These are phyloP conservation scores for Rotaria sp. DNA, from an alignment of 2,888 invertebrate species.

Conservation along the genomic window DNA sequence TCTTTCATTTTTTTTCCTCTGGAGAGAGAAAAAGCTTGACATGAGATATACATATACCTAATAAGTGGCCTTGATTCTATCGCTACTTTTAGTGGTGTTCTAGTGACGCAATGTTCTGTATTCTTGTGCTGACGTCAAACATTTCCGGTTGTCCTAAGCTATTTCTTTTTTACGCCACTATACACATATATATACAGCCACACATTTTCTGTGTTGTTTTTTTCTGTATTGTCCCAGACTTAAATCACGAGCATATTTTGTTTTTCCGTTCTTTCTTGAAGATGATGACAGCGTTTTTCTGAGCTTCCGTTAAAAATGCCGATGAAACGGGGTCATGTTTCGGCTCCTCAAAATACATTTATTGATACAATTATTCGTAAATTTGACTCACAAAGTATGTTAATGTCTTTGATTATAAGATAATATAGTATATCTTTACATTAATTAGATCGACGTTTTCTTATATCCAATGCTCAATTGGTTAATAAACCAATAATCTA, in stretches of 20 bases:
- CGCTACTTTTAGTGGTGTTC: not conserved
- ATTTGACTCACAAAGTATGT: slow-evolving; percentile 75
- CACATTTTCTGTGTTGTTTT: not conserved
- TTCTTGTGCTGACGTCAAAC: not conserved
- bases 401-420: not conserved
- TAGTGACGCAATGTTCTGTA: not conserved
- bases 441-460: slow-evolving; percentile 69
- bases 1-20: not conserved
- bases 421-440: not conserved
- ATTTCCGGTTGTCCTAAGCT: not conserved
- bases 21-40: not conserved
- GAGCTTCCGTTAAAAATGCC: slow-evolving; percentile 34
- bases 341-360: slow-evolving; percentile 71
- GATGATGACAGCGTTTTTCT: not conserved
- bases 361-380: slow-evolving; percentile 75
- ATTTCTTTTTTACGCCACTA: not conserved
- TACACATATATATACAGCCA: not conserved
- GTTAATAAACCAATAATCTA: slow-evolving; percentile 69
- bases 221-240: not conserved
- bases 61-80: not conserved
- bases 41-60: not conserved
- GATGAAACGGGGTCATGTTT: slow-evolving; percentile 64
- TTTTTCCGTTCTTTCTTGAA: not conserved
- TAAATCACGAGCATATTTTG: not conserved
- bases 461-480: slow-evolving; percentile 71